Base-by-base conservation (phyloP, 2,888 invertebrate genomes). In the Omphaloscelis lunosa region DNA sequence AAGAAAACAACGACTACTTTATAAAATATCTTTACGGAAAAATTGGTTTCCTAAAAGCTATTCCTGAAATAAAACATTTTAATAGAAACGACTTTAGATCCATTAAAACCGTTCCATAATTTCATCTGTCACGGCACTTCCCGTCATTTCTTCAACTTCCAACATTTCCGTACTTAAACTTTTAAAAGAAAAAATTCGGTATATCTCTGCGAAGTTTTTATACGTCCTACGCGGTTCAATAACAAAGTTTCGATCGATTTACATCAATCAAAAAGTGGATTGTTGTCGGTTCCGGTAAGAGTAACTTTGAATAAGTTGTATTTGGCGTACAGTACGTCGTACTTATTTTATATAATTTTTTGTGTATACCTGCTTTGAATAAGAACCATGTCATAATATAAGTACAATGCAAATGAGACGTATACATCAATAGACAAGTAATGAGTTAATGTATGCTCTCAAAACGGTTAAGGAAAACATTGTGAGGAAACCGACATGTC, bases 161-260 rank as follows among this genome's bases (percentile, higher is more conserved):
- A 53, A 85, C 83, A 87, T 86, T 89, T 87, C 82, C 77, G 80
- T 75, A 70, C 77, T 76, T 73, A 83, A 89, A 87, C 83, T 90
- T 87, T 85, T 82, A 29, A 51, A 82, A 75, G 76, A 85, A 90
- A 90, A 90, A 87, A 17, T 1, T 39, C 17, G 20, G 61, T 74
- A 61, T 87, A 89, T 89, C 84, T 76, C 48, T 61, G 45, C 15
- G 69, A 91, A 88, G 87, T 91, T 86, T 81, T 84, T 86, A 89
- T 89, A 85, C 86, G 85, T 89, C 86, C 76, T 84, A 85, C 85
- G 89, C 86, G 86, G 91, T 90, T 90, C 90, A 89, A 91, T 91
- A 90, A 90, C 85, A 92, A 93, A 92, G 90, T 93, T 93, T 90
- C 85, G 84, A 93, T 93, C 91, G 89, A 87, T 91, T 91, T 89